A percentile compares a stretch with the other conserved stretches of the same genome.
Conservation (phyloP, 2,888 invertebrate species). For the Odontocolon sp. region DNA sequence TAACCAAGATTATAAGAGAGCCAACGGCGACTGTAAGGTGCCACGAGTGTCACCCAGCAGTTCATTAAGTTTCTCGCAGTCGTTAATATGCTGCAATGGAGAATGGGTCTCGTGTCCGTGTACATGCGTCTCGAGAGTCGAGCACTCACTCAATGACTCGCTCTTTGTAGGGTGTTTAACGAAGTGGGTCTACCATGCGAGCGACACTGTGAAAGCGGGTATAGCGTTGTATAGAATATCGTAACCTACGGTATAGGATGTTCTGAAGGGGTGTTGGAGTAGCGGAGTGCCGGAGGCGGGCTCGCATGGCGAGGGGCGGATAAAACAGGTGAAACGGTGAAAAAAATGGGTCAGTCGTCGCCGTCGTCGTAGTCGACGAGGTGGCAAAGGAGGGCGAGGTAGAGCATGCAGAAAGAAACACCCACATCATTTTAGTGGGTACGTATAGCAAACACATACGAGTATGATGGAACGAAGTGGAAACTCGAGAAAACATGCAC, state of each 20-base stretch:
- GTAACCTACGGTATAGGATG: background rate
- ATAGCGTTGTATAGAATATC: no score
- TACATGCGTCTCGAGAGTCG: constrained; percentile 21
- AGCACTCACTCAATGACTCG: constrained; percentile 7
- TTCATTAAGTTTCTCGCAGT: background rate
- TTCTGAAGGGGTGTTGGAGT: constrained; percentile 15
- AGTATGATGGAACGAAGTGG: background rate
- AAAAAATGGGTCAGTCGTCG: constrained; percentile 29
- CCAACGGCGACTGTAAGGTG: background rate
- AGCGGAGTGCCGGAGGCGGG: constrained; percentile 27
- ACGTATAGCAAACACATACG: constrained; percentile 1
- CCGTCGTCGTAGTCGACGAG: constrained; percentile 6
- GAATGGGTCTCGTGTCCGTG: background rate
- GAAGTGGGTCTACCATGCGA: constrained; percentile 49
- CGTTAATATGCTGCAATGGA: background rate
- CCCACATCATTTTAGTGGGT: background rate
- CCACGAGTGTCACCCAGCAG: background rate
- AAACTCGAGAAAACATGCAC: constrained; percentile 1
- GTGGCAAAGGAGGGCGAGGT: constrained; percentile 18
- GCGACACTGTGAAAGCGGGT: background rate
- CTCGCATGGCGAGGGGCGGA: constrained; percentile 53
- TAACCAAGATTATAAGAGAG: no score
- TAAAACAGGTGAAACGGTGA: constrained; percentile 69
- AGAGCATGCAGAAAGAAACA: constrained; percentile 10
- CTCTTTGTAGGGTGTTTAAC: constrained; percentile 45